phyloP scores from a whole-genome alignment of 2,888 invertebrate species.

The Venusia cambrica region DNA sequence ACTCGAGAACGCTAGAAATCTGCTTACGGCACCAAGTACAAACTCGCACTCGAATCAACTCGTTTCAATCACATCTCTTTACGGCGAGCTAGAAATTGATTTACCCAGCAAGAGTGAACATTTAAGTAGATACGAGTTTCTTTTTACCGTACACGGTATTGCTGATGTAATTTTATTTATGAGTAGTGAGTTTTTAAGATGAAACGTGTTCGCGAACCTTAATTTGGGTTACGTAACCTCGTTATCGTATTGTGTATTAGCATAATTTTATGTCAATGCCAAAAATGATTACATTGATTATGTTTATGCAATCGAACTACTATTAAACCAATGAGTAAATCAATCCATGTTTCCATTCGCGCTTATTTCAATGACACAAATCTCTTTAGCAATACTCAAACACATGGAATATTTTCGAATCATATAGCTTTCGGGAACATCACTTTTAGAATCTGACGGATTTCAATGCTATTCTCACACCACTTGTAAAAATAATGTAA shows the following conservation, averaged over 20 bases:
- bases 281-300: constrained; percentile 14
- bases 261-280: constrained; percentile 27
- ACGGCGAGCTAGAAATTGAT: constrained; percentile 19
- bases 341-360: constrained; percentile 8
- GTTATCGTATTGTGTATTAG: constrained; percentile 18
- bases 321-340: constrained; percentile 3
- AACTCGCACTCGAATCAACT: constrained; percentile 16
- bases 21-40: constrained; percentile 40
- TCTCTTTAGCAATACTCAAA: too few species aligned
- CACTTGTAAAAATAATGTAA: too few species aligned
- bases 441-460: too few species aligned
- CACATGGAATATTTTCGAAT: too few species aligned
- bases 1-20: constrained; percentile 39
- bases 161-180: constrained; percentile 22
- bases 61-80: constrained; percentile 19
- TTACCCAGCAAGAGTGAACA: constrained; percentile 22
- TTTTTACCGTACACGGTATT: constrained; percentile 29
- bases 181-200: constrained; percentile 15
- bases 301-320: constrained; percentile 1
- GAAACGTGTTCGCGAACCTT: constrained; percentile 14
- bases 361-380: too few species aligned
- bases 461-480: too few species aligned
- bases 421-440: too few species aligned
- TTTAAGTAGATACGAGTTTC: constrained; percentile 31
- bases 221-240: constrained; percentile 21